phyloP scores from a whole-genome alignment of 2,113 vertebrate genomes.

The Anarrhichthys ocellatus region DNA sequence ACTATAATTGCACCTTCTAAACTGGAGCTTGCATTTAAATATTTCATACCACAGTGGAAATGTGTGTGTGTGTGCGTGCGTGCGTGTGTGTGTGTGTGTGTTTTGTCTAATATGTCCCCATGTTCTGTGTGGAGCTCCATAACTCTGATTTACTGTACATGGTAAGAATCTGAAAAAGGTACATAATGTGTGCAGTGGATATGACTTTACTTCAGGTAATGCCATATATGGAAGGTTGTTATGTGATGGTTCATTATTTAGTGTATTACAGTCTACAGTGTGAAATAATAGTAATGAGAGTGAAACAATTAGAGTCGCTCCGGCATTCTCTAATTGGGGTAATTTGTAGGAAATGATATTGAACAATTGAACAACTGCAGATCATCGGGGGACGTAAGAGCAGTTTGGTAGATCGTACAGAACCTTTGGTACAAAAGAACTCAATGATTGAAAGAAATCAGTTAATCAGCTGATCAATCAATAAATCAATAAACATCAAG shows the following conservation, averaged over 20 bases:
- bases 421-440: background rate
- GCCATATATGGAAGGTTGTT: background rate
- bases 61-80: background rate
- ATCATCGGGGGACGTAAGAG: background rate
- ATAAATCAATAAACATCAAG: background rate
- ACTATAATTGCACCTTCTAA: slow-evolving; percentile 44
- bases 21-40: slow-evolving; percentile 56
- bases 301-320: slow-evolving; percentile 42
- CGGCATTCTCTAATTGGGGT: slow-evolving; percentile 36
- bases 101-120: too few relatives aligned
- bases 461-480: slow-evolving; percentile 19
- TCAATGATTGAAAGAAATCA: slow-evolving; percentile 4
- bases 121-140: too few relatives aligned
- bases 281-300: slow-evolving; percentile 28
- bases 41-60: slow-evolving; percentile 46
- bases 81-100: too few relatives aligned
- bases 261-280: background rate
- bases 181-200: background rate
- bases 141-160: background rate
- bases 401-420: background rate
- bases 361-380: slow-evolving; percentile 13
- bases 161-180: background rate
- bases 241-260: slow-evolving; percentile 2
- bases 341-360: slow-evolving; percentile 36
- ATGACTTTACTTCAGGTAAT: slow-evolving; percentile 1